These are phyloP conservation scores for Ceriagrion tenellum DNA, from an alignment of 2,888 invertebrate genomes.

Conservation along the genomic window DNA sequence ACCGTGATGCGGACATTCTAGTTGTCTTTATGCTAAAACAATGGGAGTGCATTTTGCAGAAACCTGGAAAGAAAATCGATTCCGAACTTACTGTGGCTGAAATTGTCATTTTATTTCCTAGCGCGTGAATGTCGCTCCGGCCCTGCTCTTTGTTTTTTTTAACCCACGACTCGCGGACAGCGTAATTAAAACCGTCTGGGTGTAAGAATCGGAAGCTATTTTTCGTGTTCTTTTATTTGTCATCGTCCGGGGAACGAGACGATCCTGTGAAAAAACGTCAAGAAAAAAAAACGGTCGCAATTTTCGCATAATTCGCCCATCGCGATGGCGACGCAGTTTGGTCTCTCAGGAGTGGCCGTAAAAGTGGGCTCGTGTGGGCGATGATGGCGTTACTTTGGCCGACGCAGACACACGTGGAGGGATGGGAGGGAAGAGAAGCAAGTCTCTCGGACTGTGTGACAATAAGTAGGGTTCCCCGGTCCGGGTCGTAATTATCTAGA, in stretches of 20 bases:
- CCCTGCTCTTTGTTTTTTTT: background rate
- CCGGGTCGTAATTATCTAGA: background rate
- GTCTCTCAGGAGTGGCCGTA: background rate
- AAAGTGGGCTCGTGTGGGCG: background rate
- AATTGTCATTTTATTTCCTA: background rate
- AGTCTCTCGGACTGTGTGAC: background rate
- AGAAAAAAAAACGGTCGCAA: background rate
- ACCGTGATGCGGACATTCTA: too few species aligned
- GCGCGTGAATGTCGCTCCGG: background rate
- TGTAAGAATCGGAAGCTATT: background rate
- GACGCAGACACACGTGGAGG: background rate
- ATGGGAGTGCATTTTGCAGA: background rate
- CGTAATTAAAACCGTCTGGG: background rate
- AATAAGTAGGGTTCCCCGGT: background rate
- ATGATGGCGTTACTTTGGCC: background rate
- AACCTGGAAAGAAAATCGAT: background rate
- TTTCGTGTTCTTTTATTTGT: background rate
- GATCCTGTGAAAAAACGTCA: background rate
- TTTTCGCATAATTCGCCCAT: background rate
- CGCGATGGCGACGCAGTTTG: background rate
- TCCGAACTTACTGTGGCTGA: background rate
- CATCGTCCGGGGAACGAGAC: background rate
- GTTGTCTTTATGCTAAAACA: background rate
- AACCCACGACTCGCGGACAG: background rate
- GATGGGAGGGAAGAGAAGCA: background rate